Base-by-base conservation (phyloP, 92 coral and sea anemone genomes). In the Epizoanthus illoricatus region DNA sequence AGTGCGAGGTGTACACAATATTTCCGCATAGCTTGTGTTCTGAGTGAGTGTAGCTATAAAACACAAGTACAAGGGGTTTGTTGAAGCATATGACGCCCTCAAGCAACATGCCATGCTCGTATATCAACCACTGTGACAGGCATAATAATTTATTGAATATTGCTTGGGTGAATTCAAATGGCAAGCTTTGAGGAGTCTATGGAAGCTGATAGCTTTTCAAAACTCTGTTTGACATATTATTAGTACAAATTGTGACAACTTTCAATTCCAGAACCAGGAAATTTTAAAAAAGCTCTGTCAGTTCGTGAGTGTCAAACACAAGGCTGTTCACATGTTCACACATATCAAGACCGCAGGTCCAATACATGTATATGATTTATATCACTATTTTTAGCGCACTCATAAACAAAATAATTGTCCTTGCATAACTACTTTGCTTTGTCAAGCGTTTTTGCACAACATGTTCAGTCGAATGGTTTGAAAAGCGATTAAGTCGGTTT, bases 71-170 rank as follows among this genome's bases (percentile, higher is more conserved):
- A 43, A 33, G 74, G 73, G 36, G 36, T 15, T 67, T 67, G 72
- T 24, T 28, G n/a, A 67, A 69, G n/a, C 18, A n/a, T 70, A 70
- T 18, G 47, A 40, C 13, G 55, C 75, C 36, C 75, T 70, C 55
- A 33, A 70, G 75, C 75, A 18, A 70, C 15, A 2, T 69, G 54
- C 16, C 15, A 41, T 40, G 41, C 74, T 39, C 74, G 43, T 69
- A 36, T 69, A 69, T 69, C 54, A n/a, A 13, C 11, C 75, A 28
- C 59, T n/a, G n/a, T 42, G 75, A 71, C 75, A 23, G 60, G 75
- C 45, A 47, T 47, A 45, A 40, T 71, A 3, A 9, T 71, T 1
- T 45, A 41, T 39, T 45, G 23, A 49, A 11, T 11, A 42, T 43
- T 15, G 21, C 57, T 20, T 71, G 36, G 5, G 20, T 20, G 42